Conservation (phyloP, 1,140 invertebrate species). For the Drosophila lini region DNA sequence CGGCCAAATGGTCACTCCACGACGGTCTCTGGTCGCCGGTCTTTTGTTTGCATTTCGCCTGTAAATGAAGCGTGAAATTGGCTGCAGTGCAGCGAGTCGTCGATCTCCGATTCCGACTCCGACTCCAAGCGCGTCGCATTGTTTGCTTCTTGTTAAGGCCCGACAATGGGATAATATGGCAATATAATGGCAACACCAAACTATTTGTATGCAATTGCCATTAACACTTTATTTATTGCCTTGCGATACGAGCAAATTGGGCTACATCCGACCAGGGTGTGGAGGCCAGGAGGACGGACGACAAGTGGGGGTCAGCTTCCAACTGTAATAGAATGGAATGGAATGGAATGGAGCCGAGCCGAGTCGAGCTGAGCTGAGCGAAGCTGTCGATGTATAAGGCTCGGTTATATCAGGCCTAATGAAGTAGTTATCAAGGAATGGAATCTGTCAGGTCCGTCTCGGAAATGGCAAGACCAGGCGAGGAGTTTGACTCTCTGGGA, state of each 20-base stretch:
- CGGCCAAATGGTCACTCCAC: constrained; percentile 62
- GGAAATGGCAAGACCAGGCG: constrained; percentile 38
- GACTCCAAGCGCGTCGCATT: constrained; percentile 64
- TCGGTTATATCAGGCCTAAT: constrained; percentile 55
- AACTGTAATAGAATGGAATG: constrained; percentile 25
- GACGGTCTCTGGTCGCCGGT: constrained; percentile 46
- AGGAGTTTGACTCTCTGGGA: not conserved
- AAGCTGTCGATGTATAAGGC: constrained; percentile 33
- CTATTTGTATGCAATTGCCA: constrained; percentile 82
- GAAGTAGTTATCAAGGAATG: constrained; percentile 70
- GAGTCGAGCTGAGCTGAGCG: not conserved
- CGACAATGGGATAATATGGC: constrained; percentile 71
- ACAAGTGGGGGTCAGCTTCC: constrained; percentile 14
- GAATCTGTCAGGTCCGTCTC: constrained; percentile 43
- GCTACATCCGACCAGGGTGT: constrained; percentile 5
- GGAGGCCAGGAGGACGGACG: not conserved
- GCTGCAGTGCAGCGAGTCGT: constrained; percentile 71
- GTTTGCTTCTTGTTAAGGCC: constrained; percentile 79
- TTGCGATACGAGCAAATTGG: constrained; percentile 31
- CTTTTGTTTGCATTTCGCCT: constrained; percentile 80
- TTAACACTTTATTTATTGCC: constrained; percentile 84
- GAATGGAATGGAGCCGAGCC: constrained; percentile 2
- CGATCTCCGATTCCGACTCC: constrained; percentile 29
- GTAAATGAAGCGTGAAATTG: constrained; percentile 84
- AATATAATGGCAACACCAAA: constrained; percentile 81